A percentile compares a stretch with the other conserved stretches of the same genome.
phyloP scores from a whole-genome alignment of 2,797 vertebrate species.

The Clarias fuscus region DNA sequence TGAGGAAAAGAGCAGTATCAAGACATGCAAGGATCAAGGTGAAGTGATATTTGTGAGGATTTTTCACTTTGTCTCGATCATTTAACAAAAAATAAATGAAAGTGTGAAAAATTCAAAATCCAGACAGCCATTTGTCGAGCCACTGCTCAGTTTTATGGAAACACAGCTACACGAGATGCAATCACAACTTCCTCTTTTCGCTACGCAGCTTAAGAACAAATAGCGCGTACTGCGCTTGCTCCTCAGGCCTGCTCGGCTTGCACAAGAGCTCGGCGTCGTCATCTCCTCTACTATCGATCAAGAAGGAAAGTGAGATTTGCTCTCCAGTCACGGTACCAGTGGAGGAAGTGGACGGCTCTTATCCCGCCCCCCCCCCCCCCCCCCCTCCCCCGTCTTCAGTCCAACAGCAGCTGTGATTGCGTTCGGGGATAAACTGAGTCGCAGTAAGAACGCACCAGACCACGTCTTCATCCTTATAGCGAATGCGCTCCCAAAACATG shows the following conservation, averaged over 20 bases:
- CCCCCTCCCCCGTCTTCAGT: slow-evolving; percentile 11
- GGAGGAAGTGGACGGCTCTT: not conserved
- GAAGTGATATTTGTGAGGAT: too few species aligned
- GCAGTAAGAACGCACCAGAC: slow-evolving; percentile 12
- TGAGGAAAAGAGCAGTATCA: not conserved
- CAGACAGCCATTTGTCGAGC: not conserved
- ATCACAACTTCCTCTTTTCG: not conserved
- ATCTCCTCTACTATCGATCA: slow-evolving; percentile 26
- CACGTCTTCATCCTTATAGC: not conserved
- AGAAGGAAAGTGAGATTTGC: slow-evolving; percentile 41
- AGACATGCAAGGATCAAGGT: not conserved
- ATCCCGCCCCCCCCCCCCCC: not conserved
- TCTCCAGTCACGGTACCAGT: slow-evolving; percentile 27
- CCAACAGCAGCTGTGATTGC: slow-evolving; percentile 44
- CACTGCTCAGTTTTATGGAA: not conserved
- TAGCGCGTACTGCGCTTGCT: not conserved
- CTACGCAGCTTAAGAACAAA: slow-evolving; percentile 10
- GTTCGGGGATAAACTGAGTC: slow-evolving; percentile 28
- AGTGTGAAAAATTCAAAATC: not conserved
- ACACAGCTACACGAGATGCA: not conserved
- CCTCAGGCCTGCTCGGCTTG: not conserved
- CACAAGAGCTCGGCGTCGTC: not conserved
- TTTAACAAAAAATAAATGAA: too few species aligned
- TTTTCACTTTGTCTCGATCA: too few species aligned
- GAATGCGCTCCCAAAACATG: not conserved